Conservation (phyloP, 2,888 invertebrate species). For the Trichogramma evanescens region DNA sequence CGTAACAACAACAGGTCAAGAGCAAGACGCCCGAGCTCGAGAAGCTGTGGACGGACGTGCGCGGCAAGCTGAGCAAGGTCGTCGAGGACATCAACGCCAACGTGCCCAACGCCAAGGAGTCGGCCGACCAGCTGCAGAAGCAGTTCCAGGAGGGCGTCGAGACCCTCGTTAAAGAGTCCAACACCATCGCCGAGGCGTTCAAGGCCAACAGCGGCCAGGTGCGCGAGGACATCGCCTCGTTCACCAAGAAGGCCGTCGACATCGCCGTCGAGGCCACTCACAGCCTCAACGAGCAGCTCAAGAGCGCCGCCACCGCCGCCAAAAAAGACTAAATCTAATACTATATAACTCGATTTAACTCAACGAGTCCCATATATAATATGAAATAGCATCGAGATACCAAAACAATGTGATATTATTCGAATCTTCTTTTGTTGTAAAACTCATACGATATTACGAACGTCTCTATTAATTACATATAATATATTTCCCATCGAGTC, state of each 20-base stretch:
- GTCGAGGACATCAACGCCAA: conserved; percentile 35
- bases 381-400: too few species aligned
- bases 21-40: conserved; percentile 40
- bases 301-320: conserved; percentile 26
- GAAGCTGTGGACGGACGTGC: conserved; percentile 33
- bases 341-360: too few species aligned
- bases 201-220: conserved; percentile 35
- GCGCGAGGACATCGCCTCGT: conserved; percentile 36
- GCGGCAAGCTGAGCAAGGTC: conserved; percentile 32
- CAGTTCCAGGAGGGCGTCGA: conserved; percentile 39
- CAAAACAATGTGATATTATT: too few species aligned
- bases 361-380: too few species aligned
- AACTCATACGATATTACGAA: too few species aligned
- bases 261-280: conserved; percentile 38
- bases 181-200: conserved; percentile 35
- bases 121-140: conserved; percentile 33
- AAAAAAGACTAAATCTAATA: neutral
- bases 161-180: conserved; percentile 35
- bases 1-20: conserved; percentile 31
- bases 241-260: conserved; percentile 40
- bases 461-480: too few species aligned
- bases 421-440: too few species aligned
- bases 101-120: conserved; percentile 39
- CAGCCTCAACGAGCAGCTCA: conserved; percentile 36
- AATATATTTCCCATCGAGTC: too few species aligned